Percentiles rank a stretch among this genome's conserved stretches.
phyloP scores from a whole-genome alignment of 2,113 vertebrate genomes.

The Indri indri region DNA sequence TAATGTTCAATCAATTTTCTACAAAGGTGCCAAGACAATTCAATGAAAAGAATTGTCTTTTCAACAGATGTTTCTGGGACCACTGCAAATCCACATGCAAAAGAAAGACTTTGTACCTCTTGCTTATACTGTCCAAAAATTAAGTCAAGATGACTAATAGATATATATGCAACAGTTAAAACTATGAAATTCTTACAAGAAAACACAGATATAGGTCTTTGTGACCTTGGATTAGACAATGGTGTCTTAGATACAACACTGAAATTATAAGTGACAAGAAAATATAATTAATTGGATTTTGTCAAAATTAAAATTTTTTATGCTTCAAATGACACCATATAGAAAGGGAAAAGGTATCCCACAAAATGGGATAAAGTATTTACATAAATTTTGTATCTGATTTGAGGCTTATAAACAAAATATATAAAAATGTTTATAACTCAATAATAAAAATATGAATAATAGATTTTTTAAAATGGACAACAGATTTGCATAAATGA shows the following conservation, averaged over 20 bases:
- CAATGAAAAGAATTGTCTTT: background rate
- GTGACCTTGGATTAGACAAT: background rate
- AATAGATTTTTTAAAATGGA: background rate
- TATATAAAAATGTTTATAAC: background rate
- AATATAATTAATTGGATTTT: background rate
- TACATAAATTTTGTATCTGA: background rate
- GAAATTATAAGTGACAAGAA: background rate
- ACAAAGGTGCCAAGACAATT: background rate
- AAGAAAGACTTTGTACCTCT: background rate
- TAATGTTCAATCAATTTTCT: background rate
- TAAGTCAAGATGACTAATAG: background rate
- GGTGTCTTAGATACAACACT: background rate
- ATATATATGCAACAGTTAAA: background rate
- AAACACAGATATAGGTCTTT: background rate
- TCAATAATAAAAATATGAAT: background rate
- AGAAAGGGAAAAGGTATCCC: background rate
- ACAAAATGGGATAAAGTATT: background rate
- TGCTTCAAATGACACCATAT: background rate
- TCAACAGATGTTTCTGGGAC: background rate
- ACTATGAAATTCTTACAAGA: background rate
- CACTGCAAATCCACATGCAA: background rate
- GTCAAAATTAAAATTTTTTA: background rate
- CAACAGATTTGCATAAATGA: background rate
- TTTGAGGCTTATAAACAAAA: background rate
- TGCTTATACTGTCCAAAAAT: background rate